A percentile compares a stretch with the other conserved stretches of the same genome.
Evolutionary conservation across 2,113 vertebrate genomes (phyloP).

Genomic region (Platichthys flesus): DNA sequence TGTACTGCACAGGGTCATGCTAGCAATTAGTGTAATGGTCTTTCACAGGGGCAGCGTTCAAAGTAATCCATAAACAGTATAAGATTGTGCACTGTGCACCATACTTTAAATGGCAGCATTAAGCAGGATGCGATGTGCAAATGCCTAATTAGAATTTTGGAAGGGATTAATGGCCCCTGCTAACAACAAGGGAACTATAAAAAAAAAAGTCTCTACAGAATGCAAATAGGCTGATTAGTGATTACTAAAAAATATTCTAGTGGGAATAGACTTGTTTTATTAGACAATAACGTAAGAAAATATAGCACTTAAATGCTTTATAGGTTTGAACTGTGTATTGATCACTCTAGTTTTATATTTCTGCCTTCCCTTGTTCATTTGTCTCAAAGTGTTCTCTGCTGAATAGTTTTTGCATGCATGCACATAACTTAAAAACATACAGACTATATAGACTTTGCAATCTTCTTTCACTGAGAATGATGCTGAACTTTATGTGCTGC

Average conservation of each 20-base stretch:
- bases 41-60: slow-evolving; percentile 36
- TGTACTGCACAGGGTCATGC: slow-evolving; percentile 34
- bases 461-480: neutral
- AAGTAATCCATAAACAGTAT: slow-evolving; percentile 34
- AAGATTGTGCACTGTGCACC: slow-evolving; percentile 19
- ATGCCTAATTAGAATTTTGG: slow-evolving; percentile 23
- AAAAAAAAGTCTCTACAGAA: slow-evolving; percentile 4
- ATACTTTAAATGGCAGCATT: slow-evolving; percentile 31
- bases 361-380: neutral
- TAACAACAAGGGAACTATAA: slow-evolving; percentile 9
- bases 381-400: neutral
- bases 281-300: neutral
- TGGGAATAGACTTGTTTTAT: slow-evolving; percentile 2
- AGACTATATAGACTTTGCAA: neutral
- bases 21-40: slow-evolving; percentile 57
- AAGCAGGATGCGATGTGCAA: slow-evolving; percentile 26
- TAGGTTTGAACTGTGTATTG: neutral
- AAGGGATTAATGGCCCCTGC: neutral
- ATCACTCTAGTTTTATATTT: neutral
- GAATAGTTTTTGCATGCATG: neutral
- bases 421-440: neutral
- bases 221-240: slow-evolving; percentile 1
- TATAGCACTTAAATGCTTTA: neutral
- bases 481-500: too few relatives aligned
- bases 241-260: neutral